Evolutionary conservation across 2,797 vertebrate species (phyloP).

Genomic region (Tokudaia tokunoshimensis): DNA sequence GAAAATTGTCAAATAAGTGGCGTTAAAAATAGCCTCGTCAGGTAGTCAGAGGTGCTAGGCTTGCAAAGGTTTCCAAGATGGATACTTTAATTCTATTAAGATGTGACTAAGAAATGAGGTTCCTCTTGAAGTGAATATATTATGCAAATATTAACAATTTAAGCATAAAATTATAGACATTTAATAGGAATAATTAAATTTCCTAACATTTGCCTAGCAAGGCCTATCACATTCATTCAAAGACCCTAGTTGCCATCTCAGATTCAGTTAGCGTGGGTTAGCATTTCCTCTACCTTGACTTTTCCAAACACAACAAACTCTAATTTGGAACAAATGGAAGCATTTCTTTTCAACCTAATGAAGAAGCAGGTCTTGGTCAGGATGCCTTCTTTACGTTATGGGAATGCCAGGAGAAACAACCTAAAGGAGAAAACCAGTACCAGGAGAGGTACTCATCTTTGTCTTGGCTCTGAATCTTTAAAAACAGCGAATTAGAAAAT

Average conservation of each 20-base stretch:
- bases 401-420: constrained; percentile 52
- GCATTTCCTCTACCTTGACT: constrained; percentile 50
- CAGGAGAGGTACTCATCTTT: neutral
- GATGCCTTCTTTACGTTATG: constrained; percentile 66
- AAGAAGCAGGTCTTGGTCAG: constrained; percentile 76
- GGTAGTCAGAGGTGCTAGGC: constrained; percentile 89
- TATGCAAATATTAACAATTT: constrained; percentile 90
- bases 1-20: constrained; percentile 89
- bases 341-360: neutral
- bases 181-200: constrained; percentile 81
- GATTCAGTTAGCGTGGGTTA: constrained; percentile 26
- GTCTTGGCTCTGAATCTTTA: constrained; percentile 75
- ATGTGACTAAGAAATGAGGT: constrained; percentile 89
- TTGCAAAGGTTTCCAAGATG: constrained; percentile 88
- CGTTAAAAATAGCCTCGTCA: constrained; percentile 88
- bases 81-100: constrained; percentile 91
- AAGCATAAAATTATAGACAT: constrained; percentile 86
- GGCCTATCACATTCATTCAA: constrained; percentile 39
- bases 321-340: constrained; percentile 23
- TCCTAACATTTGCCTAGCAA: constrained; percentile 76
- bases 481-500: constrained; percentile 78
- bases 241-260: constrained; percentile 32
- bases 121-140: constrained; percentile 88
- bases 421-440: neutral
- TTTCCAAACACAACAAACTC: constrained; percentile 40